A percentile compares a stretch with the other conserved stretches of the same genome.
Evolutionary conservation across 23 tunicate species (phyloP).

Genomic region (Oikopleura vanhoeffeni): DNA sequence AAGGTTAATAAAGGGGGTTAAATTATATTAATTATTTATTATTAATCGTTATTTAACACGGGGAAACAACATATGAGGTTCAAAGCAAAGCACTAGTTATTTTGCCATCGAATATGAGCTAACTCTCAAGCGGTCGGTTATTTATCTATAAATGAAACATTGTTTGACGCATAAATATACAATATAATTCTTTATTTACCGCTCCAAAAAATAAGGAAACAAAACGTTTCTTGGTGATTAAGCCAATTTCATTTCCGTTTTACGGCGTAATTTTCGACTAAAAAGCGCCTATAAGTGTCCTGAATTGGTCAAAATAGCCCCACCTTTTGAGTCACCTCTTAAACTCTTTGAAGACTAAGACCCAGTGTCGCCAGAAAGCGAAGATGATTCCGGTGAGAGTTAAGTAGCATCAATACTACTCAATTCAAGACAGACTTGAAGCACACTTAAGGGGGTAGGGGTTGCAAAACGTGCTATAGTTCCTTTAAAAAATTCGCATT

Average conservation of each 20-base stretch:
- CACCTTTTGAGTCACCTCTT: no score
- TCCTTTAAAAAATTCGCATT: no score
- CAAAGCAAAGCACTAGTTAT: not conserved
- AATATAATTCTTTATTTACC: not conserved
- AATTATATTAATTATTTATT: no score
- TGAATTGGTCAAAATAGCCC: not conserved
- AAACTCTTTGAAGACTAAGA: no score
- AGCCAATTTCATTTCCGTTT: no score
- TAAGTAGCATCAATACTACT: not conserved
- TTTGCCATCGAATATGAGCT: conserved; percentile 8
- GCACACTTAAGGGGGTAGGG: no score
- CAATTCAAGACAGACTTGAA: not conserved
- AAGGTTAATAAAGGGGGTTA: no score
- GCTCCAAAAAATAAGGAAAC: no score
- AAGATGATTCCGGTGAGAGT: not conserved
- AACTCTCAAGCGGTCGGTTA: not conserved
- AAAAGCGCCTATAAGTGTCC: not conserved
- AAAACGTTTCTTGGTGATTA: no score
- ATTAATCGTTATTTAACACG: not conserved
- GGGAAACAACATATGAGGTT: not conserved
- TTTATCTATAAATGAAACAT: not conserved
- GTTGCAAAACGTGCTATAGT: no score
- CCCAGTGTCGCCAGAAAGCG: not conserved
- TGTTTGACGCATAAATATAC: conserved; percentile 1
- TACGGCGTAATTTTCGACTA: no score